Evolutionary conservation across 2,113 vertebrate species (phyloP).

Genomic region (Pedetes capensis): DNA sequence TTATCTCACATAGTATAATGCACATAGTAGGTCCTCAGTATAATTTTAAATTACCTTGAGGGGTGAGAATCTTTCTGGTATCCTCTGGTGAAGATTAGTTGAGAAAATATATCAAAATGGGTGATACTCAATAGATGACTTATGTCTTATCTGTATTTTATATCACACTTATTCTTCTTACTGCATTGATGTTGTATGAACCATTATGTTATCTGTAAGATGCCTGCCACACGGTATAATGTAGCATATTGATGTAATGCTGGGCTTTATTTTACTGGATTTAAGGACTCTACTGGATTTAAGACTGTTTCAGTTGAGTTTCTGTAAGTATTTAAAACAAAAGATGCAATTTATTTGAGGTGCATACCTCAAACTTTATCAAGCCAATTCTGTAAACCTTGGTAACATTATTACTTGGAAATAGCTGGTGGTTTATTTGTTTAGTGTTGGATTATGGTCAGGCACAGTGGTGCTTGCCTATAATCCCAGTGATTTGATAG

Average conservation of each 20-base stretch:
- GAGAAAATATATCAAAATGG: background rate
- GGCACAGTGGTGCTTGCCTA: too few relatives aligned
- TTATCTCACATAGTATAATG: background rate
- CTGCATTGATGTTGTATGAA: background rate
- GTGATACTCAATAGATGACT: background rate
- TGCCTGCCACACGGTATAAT: background rate
- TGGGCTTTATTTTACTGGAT: background rate
- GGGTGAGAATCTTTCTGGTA: background rate
- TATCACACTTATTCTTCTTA: background rate
- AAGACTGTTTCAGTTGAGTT: background rate
- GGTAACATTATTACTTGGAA: background rate
- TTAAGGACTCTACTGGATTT: background rate
- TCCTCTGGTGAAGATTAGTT: background rate
- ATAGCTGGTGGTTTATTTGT: background rate
- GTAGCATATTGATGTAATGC: background rate
- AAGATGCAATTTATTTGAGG: background rate
- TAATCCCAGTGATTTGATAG: too few relatives aligned
- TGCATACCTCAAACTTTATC: background rate
- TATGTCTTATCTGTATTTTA: background rate
- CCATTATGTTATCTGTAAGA: background rate
- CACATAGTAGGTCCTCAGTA: background rate
- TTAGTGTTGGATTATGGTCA: constrained; percentile 20
- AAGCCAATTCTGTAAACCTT: background rate
- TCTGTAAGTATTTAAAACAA: background rate
- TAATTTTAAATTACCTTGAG: background rate